Evolutionary conservation across 2,797 vertebrate species (phyloP).

Genomic region (Sciurus carolinensis): DNA sequence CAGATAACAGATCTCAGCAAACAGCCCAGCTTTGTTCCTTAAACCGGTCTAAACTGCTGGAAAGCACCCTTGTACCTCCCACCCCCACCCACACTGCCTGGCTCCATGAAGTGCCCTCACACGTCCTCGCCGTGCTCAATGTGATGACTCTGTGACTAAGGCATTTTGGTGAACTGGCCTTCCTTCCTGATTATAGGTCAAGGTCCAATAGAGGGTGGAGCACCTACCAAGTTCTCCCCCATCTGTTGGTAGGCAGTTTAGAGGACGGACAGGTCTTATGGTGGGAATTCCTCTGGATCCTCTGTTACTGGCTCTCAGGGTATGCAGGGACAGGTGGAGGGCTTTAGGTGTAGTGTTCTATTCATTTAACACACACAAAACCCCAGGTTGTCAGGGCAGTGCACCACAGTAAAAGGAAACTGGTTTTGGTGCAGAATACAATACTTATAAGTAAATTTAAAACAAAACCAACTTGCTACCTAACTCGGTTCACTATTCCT

Average conservation of each 20-base stretch:
- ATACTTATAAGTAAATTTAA: slow-evolving; percentile 21
- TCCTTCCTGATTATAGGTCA: background rate
- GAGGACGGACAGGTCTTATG: background rate
- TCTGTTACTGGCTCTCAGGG: background rate
- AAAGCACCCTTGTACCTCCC: slow-evolving; percentile 32
- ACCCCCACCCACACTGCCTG: background rate
- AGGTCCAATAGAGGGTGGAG: background rate
- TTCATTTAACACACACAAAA: background rate
- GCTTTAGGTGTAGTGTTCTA: background rate
- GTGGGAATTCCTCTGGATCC: background rate
- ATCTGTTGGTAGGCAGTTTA: background rate
- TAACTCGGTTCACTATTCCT: background rate
- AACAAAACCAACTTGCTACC: background rate
- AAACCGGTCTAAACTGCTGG: slow-evolving; percentile 6
- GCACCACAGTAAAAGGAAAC: background rate
- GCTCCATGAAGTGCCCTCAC: background rate
- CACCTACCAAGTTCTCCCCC: background rate
- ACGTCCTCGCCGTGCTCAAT: background rate
- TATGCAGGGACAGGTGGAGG: background rate
- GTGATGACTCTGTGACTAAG: background rate
- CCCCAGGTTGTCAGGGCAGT: background rate
- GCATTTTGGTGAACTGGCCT: background rate
- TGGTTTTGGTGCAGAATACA: background rate
- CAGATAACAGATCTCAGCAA: slow-evolving; percentile 54
- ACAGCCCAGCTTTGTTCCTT: slow-evolving; percentile 10